phyloP scores from a whole-genome alignment of 2,797 vertebrate genomes.

The Malacoraja senta region DNA sequence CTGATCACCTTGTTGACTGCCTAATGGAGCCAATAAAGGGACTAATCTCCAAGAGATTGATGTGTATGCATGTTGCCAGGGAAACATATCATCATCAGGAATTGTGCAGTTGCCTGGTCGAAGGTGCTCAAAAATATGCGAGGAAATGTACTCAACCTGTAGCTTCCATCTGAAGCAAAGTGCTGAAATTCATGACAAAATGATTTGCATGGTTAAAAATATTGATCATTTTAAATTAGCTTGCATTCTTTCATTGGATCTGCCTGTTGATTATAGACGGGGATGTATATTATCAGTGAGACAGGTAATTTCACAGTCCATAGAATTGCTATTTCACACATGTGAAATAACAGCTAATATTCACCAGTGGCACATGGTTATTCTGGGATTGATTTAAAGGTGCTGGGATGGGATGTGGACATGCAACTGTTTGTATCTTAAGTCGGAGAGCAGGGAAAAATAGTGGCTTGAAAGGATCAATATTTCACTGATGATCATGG shows the following conservation, averaged over 20 bases:
- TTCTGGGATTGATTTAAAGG: not conserved
- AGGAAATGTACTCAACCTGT: not conserved
- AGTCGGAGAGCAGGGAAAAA: not conserved
- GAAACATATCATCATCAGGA: not conserved
- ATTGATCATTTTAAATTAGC: conserved; percentile 13
- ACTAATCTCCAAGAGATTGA: not conserved
- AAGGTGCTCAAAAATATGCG: not conserved
- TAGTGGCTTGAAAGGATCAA: not conserved
- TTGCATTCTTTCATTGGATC: not conserved
- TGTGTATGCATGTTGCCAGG: conserved; percentile 22
- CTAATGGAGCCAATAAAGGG: conserved; percentile 8
- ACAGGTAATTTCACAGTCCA: conserved; percentile 22
- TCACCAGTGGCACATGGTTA: not conserved
- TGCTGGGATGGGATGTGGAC: not conserved
- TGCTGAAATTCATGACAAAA: not conserved
- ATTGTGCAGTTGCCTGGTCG: not conserved
- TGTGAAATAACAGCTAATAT: not conserved
- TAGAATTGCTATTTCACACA: not conserved
- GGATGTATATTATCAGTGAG: not conserved
- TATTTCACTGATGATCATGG: conserved; percentile 21
- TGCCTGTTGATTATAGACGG: conserved; percentile 8
- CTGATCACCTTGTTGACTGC: not conserved
- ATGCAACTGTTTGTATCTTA: not conserved
- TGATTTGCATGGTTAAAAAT: conserved; percentile 26
- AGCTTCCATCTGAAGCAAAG: not conserved